Evolutionary conservation across 2,797 vertebrate genomes (phyloP), one percentile per base, ranked within the genome.

Genomic region (Euthynnus affinis): DNA sequence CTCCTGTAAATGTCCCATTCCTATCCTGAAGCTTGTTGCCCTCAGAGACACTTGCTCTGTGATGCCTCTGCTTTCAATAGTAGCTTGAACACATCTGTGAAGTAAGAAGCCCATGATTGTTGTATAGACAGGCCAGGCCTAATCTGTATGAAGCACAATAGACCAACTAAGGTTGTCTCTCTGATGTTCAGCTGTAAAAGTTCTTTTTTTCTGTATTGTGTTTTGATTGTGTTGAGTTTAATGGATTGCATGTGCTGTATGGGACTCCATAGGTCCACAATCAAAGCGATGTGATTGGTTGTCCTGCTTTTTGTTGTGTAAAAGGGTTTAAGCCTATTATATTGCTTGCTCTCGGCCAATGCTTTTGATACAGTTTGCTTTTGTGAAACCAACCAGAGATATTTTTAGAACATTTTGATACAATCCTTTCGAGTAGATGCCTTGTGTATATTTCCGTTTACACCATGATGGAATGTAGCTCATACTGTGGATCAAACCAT

Each of bases 371-470:
- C 93, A 91, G 93, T 94, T 94, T 95, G 94, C 93, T 94, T 95
- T 95, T 94, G 94, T 94, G 92, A 94, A 92, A 94, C 90, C 92
- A 90, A 94, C 94, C 93, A 94, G 92, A 95, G 93, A 94, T 94
- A 94, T 95, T 95, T 94, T 95, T 94, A 94, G 93, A 94, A 94
- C 93, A 93, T 95, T 95, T 95, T 94, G 93, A 95, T 95, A 94
- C 94, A 91, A 94, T 91, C 90, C 90, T 93, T 93, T 95, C 89
- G 89, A 94, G 93, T 94, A 93, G 92, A 95, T 94, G 93, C 94
- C 93, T 94, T 93, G 92, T 93, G 93, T 95, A 93, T 92, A 94
- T 94, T 94, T 93, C 87, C 67, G 89, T 93, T 91, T 91, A 92
- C 90, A 94, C 91, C 92, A 93, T 93, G 88, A 94, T 93, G 92